Percentiles rank a stretch among this genome's conserved stretches.
phyloP scores from a whole-genome alignment of 2,113 vertebrate genomes.

The Plecotus auritus region DNA sequence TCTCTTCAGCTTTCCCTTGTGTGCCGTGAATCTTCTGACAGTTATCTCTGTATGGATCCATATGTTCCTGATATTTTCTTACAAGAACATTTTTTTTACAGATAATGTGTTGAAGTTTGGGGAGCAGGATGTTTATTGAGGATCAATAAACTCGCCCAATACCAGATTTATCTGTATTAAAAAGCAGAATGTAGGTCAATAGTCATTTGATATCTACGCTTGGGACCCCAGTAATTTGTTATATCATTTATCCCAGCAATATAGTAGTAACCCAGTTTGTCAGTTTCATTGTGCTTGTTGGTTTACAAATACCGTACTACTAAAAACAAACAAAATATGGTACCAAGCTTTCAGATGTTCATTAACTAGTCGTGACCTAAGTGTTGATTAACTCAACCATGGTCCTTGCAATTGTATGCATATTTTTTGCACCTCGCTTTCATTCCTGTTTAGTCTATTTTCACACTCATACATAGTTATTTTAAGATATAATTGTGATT shows the following conservation, averaged over 20 bases:
- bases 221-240: neutral
- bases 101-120: too few species aligned
- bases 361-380: neutral
- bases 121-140: too few species aligned
- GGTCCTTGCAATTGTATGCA: neutral
- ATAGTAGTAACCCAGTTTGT: neutral
- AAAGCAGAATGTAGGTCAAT: neutral
- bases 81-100: neutral
- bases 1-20: neutral
- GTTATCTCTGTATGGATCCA: too few species aligned
- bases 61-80: neutral
- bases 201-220: neutral
- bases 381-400: neutral
- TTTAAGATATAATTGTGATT: neutral
- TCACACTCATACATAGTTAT: neutral
- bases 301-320: neutral
- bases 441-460: neutral
- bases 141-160: neutral
- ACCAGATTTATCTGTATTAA: neutral
- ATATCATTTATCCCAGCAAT: neutral
- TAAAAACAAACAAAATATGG: neutral
- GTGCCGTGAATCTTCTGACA: neutral
- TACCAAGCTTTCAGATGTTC: neutral
- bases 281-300: neutral
- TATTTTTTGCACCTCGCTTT: neutral